Base-by-base conservation (phyloP, 2,113 vertebrate species). In the Puma concolor region DNA sequence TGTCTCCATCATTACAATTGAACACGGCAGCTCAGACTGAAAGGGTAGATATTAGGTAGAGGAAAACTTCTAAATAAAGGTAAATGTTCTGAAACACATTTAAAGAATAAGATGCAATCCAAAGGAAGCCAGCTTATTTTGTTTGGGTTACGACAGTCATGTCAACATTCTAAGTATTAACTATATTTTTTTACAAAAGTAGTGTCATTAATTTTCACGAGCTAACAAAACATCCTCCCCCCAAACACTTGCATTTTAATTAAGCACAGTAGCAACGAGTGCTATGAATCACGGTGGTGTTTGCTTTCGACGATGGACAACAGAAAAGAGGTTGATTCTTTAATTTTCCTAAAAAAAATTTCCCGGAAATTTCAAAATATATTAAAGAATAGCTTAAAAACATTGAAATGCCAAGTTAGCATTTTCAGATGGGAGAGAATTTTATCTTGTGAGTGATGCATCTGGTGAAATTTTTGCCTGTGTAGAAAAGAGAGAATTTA, bases 221-320 rank as follows among this genome's bases (percentile, higher is more conserved):
- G 5, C 31, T 95, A 85, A 86, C 14, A 88, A 72, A 91, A 92
- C 95, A 72, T 54, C 52, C 94, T 95, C 88, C 89, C 41, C 89
- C 60, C 10, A 0, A 90, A 93, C 83, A 92, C 36, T 91, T 63
- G 64, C 86, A 88, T 97, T 98, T 98, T 98, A 98, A 98, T 97
- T 97, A 98, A 98, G 91, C 16, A 79, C 74, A 93, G 29, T 57
- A 88, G 89, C 95, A 96, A 97, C 97, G 97, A 98, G 82, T 97
- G 81, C 81, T 97, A 48, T 98, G 84, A 87, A 90, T 97, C 96
- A 83, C 94, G 97, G 93, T 86, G 90, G 94, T 94, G 87, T 98
- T 98, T 98, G 97, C 72, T 98, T 89, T 98, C 97, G 89, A 94
- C 92, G 92, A 71, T 97, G 96, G 92, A 97, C 97, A 96, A 96